Base-by-base conservation (phyloP, 2,113 vertebrate species). In the Puntigrus tetrazona region DNA sequence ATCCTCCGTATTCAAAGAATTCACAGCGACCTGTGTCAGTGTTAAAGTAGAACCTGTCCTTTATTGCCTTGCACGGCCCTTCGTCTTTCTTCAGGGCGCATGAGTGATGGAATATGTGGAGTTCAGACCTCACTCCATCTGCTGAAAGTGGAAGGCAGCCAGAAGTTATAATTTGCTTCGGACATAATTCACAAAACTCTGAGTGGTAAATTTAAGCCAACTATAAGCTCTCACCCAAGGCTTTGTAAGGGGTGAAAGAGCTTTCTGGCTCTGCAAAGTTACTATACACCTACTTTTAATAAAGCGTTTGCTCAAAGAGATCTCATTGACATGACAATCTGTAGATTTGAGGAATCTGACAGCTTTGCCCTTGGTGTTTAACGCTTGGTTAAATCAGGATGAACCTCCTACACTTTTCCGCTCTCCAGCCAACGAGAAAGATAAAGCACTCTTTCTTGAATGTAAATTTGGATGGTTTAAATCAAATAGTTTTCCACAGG, bases 1-100 rank as follows among this genome's bases (percentile, higher is more conserved):
- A 99, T n/a, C 97, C 97, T 1, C 97, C 97, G 0, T 96, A 99
- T 3, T 94, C 92, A 82, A 98, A 99, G 0, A 20, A 22, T 87
- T 97, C 94, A 43, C 97, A 98, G 27, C 47, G 85, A 0, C 77
- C 92, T 0, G 93, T 95, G 75, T 93, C 91, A 2, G 95, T 88
- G 1, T 95, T 92, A 90, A 96, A 99, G 91, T 95, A 96, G 80
- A 90, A 98, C 0, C 93, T 93, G 0, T 86, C 81, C 25, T 93
- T 91, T 13, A 94, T 70, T n/a, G 96, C 96, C 92, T 94, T 96
- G 93, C 97, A 98, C 0, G 94, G 95, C 0, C 97, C 97, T 0
- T 90, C 83, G 0, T 97, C 95, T 0, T 90, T 94, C 89, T 95
- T 97, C 80, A 95, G 34, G 70, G 94, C 95, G 36, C 97, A 99